Conservation (phyloP, 2,888 invertebrate species). For the Cataglyphis cursor region DNA sequence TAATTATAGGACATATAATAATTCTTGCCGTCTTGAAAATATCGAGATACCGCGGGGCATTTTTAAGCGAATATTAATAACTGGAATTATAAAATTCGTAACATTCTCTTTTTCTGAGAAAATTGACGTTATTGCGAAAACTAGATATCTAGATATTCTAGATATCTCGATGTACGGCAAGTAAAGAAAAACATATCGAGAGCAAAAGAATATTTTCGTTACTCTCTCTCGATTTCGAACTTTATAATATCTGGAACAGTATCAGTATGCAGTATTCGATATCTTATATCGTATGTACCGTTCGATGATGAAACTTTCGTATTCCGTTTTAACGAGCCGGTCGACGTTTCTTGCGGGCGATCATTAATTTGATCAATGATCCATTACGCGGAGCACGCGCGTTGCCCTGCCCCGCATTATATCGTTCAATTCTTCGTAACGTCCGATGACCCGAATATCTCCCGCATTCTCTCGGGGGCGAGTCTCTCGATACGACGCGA, state of each 20-base stretch:
- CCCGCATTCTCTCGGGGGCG: conserved; percentile 17
- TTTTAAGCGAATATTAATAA: not conserved
- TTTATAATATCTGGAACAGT: conserved; percentile 29
- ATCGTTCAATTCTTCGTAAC: conserved; percentile 36
- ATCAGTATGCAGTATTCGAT: conserved; percentile 32
- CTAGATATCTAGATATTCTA: not conserved
- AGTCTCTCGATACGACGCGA: conserved; percentile 1
- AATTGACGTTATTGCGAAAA: not conserved
- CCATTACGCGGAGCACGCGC: conserved; percentile 52
- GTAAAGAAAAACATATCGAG: not conserved
- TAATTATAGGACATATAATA: not conserved
- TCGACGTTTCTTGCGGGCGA: conserved; percentile 36
- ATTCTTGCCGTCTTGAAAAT: not conserved
- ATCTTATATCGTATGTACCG: conserved; percentile 4
- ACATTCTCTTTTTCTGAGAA: not conserved
- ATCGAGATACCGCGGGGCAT: not conserved
- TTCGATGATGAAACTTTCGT: conserved; percentile 46
- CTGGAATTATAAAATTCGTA: not conserved
- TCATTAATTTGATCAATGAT: conserved; percentile 55
- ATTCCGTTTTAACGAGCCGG: conserved; percentile 40
- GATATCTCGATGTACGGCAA: not conserved
- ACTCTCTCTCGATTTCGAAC: not conserved
- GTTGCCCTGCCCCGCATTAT: conserved; percentile 32
- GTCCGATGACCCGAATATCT: conserved; percentile 48
- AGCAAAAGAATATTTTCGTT: not conserved